Evolutionary conservation across 2,888 invertebrate genomes (phyloP), one percentile per base, ranked within the genome.

Genomic region (Tillus elongatus): DNA sequence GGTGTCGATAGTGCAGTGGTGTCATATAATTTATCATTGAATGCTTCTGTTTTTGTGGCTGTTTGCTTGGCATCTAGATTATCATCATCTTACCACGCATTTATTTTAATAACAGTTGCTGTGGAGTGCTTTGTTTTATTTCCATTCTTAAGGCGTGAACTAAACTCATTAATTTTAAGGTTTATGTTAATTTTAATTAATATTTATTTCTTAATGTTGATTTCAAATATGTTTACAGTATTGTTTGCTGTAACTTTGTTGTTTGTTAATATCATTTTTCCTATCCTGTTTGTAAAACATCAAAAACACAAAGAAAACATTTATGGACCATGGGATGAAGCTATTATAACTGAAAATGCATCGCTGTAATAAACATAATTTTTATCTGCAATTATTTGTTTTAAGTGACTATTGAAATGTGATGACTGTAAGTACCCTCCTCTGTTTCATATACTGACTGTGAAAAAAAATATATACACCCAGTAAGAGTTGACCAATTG

Each of bases 311-410:
- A 90, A 57, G 81, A 85, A 54, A 96, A 93, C 63, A 95, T 93
- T 44, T 85, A 95, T 64, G 96, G 96, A 0, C 96, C 96, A 0
- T 97, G 96, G 96, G 96, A 96, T 63, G 96, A 97, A 60, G 96
- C 96, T 8, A 69, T 87, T 50, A 79, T 81, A n/a, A n/a, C n/a
- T n/a, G n/a, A n/a, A n/a, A n/a, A n/a, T n/a, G n/a, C n/a, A n/a
- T n/a, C n/a, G n/a, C n/a, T n/a, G n/a, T n/a, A n/a, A n/a, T n/a
- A n/a, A n/a, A n/a, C n/a, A n/a, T n/a, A n/a, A n/a, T n/a, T n/a
- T n/a, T n/a, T n/a, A n/a, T n/a, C n/a, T n/a, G n/a, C n/a, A n/a
- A n/a, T n/a, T n/a, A n/a, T n/a, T n/a, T n/a, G n/a, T n/a, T n/a
- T n/a, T n/a, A n/a, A n/a, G n/a, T n/a, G n/a, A n/a, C n/a, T n/a